Conservation (phyloP, 2,113 vertebrate species). For the Apus apus region DNA sequence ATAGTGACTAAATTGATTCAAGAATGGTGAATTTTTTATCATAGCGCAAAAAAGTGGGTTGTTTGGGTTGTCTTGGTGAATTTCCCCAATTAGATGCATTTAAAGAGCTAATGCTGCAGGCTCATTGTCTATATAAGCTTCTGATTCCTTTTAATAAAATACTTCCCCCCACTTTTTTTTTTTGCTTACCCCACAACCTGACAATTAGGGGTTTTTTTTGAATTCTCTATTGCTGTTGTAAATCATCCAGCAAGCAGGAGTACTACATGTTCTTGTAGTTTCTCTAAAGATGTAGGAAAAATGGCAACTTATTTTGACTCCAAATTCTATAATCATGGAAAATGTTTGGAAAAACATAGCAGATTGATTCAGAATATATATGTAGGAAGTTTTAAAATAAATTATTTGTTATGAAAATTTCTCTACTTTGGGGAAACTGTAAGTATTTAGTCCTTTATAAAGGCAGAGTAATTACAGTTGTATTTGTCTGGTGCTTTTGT, state of each 20-base stretch:
- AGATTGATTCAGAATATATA: background rate
- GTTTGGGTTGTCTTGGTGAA: background rate
- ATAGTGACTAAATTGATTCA: background rate
- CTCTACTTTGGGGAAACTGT: background rate
- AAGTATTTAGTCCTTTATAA: background rate
- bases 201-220: background rate
- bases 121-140: background rate
- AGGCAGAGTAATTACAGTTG: background rate
- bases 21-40: background rate
- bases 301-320: background rate
- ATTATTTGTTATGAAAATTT: background rate
- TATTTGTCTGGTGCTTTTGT: background rate
- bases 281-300: background rate
- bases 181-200: background rate
- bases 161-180: background rate
- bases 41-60: background rate
- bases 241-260: slow-evolving; percentile 33
- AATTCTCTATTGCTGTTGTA: background rate
- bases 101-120: background rate
- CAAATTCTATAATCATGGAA: background rate
- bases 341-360: background rate
- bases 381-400: background rate
- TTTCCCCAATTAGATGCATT: background rate
- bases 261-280: slow-evolving; percentile 32
- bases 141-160: background rate